Base-by-base conservation (phyloP, 1,140 invertebrate genomes). In the Carcinoscorpius rotundicauda region DNA sequence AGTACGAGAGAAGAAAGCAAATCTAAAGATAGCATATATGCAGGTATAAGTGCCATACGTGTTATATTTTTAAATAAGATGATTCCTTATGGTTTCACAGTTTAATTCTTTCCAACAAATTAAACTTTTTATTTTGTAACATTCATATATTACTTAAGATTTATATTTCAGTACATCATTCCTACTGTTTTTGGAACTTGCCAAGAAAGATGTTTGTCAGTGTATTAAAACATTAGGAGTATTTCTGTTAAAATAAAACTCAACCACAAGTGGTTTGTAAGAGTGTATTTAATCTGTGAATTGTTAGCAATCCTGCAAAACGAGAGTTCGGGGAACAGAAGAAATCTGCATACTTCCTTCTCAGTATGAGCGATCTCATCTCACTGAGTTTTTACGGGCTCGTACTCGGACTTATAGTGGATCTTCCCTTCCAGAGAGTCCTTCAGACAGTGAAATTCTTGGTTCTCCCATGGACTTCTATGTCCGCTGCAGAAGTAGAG, bases 261-360 rank as follows among this genome's bases (percentile, higher is more conserved):
- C 29, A 29, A 29, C 29, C 29, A 29, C 29, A 29, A 29, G 29
- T 29, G 29, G 29, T 29, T 29, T 29, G 29, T 29, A 29, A 29
- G 29, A 29, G 29, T 29, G 29, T 29, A 29, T 29, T 29, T 29
- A 29, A 29, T 29, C 29, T 29, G 29, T 52, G 5, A 58, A 52
- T 51, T 2, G 49, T 50, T 60, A 74, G 71, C 61, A 67, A 56
- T 66, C 68, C 0, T 71, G 72, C 53, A 71, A 71, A 58, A 80
- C 78, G 48, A 71, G 72, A 51, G 71, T 78, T 4, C 72, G 78
- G 49, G 78, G 78, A 9, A 74, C 72, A 52, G 78, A 78, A 70
- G 78, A 80, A 66, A 61, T 75, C 3, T 78, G 76, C 58, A 52
- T 75, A 11, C 72, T 71, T 50, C 75, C 78, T 29, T 75, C 74